phyloP scores from a whole-genome alignment of 2,113 vertebrate species.

The Austrofundulus limnaeus region DNA sequence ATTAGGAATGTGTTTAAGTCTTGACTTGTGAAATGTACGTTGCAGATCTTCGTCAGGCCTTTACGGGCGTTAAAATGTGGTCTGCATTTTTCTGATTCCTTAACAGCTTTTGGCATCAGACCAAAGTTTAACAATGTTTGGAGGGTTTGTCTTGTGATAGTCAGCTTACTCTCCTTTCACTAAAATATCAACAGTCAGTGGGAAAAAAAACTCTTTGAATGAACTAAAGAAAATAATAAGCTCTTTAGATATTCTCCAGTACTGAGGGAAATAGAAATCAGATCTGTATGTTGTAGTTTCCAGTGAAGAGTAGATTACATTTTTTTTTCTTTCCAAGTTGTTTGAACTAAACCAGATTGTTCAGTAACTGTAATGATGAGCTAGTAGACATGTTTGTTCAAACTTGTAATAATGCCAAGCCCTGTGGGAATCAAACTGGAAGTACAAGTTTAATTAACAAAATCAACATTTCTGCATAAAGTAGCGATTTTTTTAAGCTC shows the following conservation, averaged over 20 bases:
- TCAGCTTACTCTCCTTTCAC: not conserved
- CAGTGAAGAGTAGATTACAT: too few relatives aligned
- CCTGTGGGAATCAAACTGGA: not conserved
- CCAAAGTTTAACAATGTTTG: conserved; percentile 3
- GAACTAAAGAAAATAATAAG: not conserved
- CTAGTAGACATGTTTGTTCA: not conserved
- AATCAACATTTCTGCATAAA: not conserved
- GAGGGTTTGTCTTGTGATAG: conserved; percentile 2
- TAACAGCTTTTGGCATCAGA: not conserved
- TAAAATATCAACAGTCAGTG: not conserved
- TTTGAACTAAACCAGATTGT: not conserved
- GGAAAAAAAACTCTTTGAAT: not conserved
- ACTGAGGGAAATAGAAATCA: not conserved
- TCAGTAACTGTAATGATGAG: not conserved
- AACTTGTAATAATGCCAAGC: not conserved
- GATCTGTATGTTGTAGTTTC: not conserved
- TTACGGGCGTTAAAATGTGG: not conserved
- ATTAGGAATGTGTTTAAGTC: not conserved
- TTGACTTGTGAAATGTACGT: not conserved
- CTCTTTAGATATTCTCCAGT: not conserved
- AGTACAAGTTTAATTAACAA: not conserved
- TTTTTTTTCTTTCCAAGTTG: too few relatives aligned
- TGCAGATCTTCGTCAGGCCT: not conserved
- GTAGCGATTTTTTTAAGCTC: too few relatives aligned
- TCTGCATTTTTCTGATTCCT: not conserved